phyloP scores from a whole-genome alignment of 2,888 invertebrate species.

The Clitarchus hookeri region DNA sequence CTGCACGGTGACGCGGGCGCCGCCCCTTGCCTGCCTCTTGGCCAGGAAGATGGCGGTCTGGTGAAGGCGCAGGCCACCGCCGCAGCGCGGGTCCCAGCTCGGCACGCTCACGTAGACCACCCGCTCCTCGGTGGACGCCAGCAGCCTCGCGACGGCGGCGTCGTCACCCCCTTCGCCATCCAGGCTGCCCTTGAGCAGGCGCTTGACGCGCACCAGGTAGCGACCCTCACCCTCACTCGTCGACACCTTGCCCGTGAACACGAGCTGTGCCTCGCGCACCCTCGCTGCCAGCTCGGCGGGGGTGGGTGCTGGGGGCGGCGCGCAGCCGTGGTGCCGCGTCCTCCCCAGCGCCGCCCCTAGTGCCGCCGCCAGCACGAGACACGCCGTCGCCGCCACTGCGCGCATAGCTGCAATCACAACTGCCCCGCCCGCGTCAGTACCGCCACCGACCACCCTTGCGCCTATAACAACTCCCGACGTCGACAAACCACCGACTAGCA shows the following conservation, averaged over 20 bases:
- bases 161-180: background rate
- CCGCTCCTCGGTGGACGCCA: background rate
- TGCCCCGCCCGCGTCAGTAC: background rate
- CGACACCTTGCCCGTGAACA: constrained; percentile 18
- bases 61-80: constrained; percentile 31
- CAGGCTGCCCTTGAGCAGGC: background rate
- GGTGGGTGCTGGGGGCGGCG: background rate
- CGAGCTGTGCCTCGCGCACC: background rate
- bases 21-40: background rate
- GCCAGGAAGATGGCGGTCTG: constrained; percentile 42
- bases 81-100: constrained; percentile 20
- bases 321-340: background rate
- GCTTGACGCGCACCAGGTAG: constrained; percentile 15
- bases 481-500: too few relatives aligned
- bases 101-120: background rate
- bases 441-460: background rate
- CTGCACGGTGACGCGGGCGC: constrained; percentile 48
- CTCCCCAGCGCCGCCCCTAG: background rate
- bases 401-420: background rate
- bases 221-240: background rate
- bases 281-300: background rate
- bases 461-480: too few relatives aligned
- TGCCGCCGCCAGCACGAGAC: background rate
- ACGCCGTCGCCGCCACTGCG: background rate
- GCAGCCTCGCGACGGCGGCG: background rate